Conservation (phyloP, 2,113 vertebrate species). For the Delphinus delphis region DNA sequence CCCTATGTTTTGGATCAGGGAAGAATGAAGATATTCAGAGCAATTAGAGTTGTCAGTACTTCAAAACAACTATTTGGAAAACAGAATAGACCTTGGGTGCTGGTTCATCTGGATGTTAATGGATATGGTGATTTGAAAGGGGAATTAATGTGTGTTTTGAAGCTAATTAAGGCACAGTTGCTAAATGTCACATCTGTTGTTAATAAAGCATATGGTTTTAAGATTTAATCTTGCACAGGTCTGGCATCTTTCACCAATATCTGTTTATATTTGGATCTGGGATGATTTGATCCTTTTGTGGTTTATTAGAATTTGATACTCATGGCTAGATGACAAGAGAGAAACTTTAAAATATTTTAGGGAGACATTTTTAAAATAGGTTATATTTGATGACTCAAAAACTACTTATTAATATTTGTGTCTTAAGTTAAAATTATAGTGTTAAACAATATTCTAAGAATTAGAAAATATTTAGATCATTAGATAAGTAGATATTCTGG, state of each 20-base stretch:
- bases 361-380: neutral
- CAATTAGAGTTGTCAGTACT: conserved; percentile 50
- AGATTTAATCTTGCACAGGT: conserved; percentile 64
- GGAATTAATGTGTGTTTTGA: conserved; percentile 60
- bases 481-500: neutral
- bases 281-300: neutral
- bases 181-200: conserved; percentile 72
- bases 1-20: neutral
- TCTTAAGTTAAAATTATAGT: neutral
- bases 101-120: conserved; percentile 63
- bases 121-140: conserved; percentile 30
- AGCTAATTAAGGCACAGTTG: conserved; percentile 67
- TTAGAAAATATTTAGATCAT: neutral
- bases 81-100: conserved; percentile 23
- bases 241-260: conserved; percentile 54
- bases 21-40: conserved; percentile 5
- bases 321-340: neutral
- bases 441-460: neutral
- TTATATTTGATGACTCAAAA: neutral
- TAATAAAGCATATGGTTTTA: conserved; percentile 68
- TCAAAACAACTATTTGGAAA: conserved; percentile 62
- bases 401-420: neutral
- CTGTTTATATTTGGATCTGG: neutral
- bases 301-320: neutral
- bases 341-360: neutral